These are phyloP conservation scores for Bilobella aurantiaca DNA, from an alignment of 1,140 invertebrate species.

Conservation along the genomic window DNA sequence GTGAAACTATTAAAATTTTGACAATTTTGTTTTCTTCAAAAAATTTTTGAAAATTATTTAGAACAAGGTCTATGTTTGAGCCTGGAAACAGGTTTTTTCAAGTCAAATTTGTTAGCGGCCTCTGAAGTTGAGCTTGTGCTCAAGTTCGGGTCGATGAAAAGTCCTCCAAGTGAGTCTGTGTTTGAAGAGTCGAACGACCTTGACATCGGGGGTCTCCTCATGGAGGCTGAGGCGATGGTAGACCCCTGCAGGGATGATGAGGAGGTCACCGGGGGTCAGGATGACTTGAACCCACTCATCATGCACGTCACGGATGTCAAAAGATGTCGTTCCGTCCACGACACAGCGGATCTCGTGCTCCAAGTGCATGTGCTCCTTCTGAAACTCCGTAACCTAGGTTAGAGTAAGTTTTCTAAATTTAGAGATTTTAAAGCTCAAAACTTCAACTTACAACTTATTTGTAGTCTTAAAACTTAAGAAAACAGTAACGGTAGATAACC, in stretches of 20 bases:
- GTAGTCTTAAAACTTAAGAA: no score
- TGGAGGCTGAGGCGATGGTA: conserved; percentile 95
- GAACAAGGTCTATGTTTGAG: no score
- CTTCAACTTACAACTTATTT: no score
- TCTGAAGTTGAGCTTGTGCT: neutral
- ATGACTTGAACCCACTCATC: conserved; percentile 90
- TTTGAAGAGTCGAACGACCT: conserved; percentile 56
- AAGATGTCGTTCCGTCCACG: conserved; percentile 70
- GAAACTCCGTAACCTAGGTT: conserved; percentile 64
- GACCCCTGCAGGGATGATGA: conserved; percentile 89
- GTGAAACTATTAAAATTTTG: no score
- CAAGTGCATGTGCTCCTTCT: conserved; percentile 82
- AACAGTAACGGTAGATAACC: no score
- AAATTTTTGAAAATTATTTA: no score
- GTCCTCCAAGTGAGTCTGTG: conserved; percentile 76
- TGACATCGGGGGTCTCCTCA: conserved; percentile 52
- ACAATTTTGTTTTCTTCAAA: no score
- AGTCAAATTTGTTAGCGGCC: neutral
- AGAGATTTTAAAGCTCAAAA: no score
- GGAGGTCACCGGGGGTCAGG: conserved; percentile 65
- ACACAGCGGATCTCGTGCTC: conserved; percentile 93
- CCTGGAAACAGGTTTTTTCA: no score
- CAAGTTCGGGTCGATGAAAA: neutral
- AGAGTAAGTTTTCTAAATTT: no score
- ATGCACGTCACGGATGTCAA: conserved; percentile 82